Evolutionary conservation across 2,797 vertebrate species (phyloP).

Genomic region (Sparidentex hasta): DNA sequence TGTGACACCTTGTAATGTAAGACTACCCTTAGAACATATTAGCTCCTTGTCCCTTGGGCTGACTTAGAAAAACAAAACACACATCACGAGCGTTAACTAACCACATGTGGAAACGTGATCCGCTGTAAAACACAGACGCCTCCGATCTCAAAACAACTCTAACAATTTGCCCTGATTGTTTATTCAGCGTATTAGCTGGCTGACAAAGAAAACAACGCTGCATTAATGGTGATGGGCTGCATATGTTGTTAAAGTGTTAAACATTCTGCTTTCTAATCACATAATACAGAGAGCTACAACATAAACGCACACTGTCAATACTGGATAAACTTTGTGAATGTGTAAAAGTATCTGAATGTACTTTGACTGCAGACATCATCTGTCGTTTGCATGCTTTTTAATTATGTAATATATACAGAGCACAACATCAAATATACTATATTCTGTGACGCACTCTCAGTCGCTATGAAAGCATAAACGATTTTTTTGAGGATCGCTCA

Average conservation of each 20-base stretch:
- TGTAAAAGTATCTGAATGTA: too few relatives aligned
- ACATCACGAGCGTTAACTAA: conserved; percentile 11
- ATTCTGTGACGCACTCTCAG: background rate
- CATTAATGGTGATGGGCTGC: background rate
- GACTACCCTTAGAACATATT: conserved; percentile 47
- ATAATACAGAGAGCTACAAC: too few relatives aligned
- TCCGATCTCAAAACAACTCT: background rate
- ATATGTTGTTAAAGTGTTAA: background rate
- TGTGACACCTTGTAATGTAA: conserved; percentile 50
- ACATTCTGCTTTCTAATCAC: background rate
- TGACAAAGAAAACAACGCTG: background rate
- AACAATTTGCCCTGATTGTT: background rate
- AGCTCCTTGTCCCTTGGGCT: conserved; percentile 37
- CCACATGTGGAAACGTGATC: conserved; percentile 23
- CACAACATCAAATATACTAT: too few relatives aligned
- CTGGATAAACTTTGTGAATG: too few relatives aligned
- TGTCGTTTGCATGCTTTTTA: background rate
- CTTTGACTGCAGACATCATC: too few relatives aligned
- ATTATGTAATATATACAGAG: background rate
- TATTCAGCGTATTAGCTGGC: background rate
- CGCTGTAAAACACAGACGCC: background rate
- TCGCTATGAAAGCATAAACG: too few relatives aligned
- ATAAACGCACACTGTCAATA: too few relatives aligned
- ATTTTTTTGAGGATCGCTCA: background rate
- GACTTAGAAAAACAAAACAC: conserved; percentile 12